Base-by-base conservation (phyloP, 2,113 vertebrate genomes). In the Oryzias celebensis region DNA sequence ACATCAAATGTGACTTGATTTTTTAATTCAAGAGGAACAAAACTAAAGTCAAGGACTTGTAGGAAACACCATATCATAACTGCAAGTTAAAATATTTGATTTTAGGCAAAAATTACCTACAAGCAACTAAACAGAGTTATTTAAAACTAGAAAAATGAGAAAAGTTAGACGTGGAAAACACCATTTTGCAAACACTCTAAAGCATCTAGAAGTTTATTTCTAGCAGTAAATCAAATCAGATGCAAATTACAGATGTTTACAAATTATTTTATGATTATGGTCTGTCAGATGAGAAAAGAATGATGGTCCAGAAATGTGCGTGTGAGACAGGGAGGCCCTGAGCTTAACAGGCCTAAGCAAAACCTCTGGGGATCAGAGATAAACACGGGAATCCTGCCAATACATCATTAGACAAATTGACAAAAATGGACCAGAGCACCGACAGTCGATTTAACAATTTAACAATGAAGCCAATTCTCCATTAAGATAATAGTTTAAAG, bases 331-430 rank as follows among this genome's bases (percentile, higher is more conserved):
- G 52, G 5, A 62, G 65, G 69, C 55, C 5, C 5, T 45, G 52
- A 56, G 23, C 56, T 7, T 51, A 17, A 17, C 36, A 62, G 52
- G 50, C 49, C 64, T 46, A 53, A 26, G 47, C 23, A 75, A 36
- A 26, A 68, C 24, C 65, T 58, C 46, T 53, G 28, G 49, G 58
- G 62, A 65, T 46, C 52, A 65, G 58, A 43, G 52, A 61, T 44
- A 57, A 58, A 66, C 26, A 63, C 52, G 61, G 83, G 81, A 74
- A 62, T 5, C 31, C 36, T 72, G 83, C 83, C 83, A 84, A 20
- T n/a, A 22, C 45, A 16, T 75, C 77, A 72, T 78, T 87, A 83
- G 10, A 71, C 78, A 85, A 79, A 85, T 87, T 22, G 83, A 69
- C 66, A 58, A 60, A 36, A 61, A 59, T 6, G 20, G 13, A 43